Conservation (phyloP, 1,140 invertebrate genomes). For the Stegodyphus dumicola region DNA sequence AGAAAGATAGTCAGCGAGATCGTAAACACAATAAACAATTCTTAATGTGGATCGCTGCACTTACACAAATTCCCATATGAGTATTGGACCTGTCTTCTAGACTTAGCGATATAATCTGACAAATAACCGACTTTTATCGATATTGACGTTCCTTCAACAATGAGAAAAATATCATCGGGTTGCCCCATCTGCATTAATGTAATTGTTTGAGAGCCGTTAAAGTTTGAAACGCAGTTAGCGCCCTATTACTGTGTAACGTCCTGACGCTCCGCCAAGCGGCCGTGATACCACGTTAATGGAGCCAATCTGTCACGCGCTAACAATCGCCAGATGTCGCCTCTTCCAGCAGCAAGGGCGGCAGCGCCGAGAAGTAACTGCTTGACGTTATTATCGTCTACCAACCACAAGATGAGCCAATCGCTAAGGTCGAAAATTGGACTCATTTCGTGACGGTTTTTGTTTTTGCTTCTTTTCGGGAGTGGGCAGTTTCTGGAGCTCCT, state of each 20-base stretch:
- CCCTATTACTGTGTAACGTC: slow-evolving; percentile 8
- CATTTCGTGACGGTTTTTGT: slow-evolving; percentile 36
- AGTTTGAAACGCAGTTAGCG: slow-evolving; percentile 48
- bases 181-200: slow-evolving; percentile 20
- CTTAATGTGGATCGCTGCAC: too few relatives aligned
- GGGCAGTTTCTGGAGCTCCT: neutral
- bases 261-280: slow-evolving; percentile 14
- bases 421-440: slow-evolving; percentile 51
- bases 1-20: too few relatives aligned
- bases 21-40: too few relatives aligned
- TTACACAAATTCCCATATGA: too few relatives aligned
- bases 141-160: neutral
- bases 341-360: neutral
- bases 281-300: slow-evolving; percentile 49
- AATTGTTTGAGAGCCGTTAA: slow-evolving; percentile 54
- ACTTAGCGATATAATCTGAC: too few relatives aligned
- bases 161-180: neutral
- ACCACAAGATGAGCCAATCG: slow-evolving; percentile 57
- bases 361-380: slow-evolving; percentile 27
- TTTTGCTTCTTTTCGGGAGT: slow-evolving; percentile 17
- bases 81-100: too few relatives aligned
- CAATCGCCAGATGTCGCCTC: slow-evolving; percentile 49
- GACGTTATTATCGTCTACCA: slow-evolving; percentile 52
- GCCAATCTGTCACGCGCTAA: slow-evolving; percentile 56
- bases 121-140: neutral